These are phyloP conservation scores for Synergus gifuensis DNA, from an alignment of 2,888 invertebrate genomes.

Conservation along the genomic window DNA sequence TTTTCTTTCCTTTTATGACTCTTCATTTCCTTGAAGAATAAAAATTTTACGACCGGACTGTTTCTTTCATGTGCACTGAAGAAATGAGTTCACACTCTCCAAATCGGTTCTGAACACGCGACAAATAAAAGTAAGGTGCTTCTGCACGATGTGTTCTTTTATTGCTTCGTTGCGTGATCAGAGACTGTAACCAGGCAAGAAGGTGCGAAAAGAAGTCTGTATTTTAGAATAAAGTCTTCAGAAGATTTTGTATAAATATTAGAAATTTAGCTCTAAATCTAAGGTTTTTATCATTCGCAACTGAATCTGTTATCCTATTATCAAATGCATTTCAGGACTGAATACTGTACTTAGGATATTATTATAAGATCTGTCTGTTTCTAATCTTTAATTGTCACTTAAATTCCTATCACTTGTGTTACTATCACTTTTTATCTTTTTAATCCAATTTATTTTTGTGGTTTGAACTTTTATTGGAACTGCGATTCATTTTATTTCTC, in stretches of 20 bases:
- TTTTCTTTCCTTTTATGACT: background rate
- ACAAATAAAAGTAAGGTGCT: constrained; percentile 35
- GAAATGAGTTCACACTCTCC: constrained; percentile 34
- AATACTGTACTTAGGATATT: background rate
- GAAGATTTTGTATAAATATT: background rate
- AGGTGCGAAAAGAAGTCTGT: background rate
- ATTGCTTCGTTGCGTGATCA: constrained; percentile 35
- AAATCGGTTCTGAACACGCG: constrained; percentile 33
- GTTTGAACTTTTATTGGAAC: constrained; percentile 23
- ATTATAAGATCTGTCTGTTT: background rate
- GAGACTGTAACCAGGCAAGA: background rate
- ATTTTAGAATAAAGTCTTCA: background rate
- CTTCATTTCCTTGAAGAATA: constrained; percentile 22
- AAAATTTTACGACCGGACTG: constrained; percentile 16
- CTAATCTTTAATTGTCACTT: background rate
- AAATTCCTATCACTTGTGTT: background rate
- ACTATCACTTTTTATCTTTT: constrained; percentile 5
- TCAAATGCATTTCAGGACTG: too few relatives aligned
- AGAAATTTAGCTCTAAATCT: too few relatives aligned
- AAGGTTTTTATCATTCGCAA: too few relatives aligned
- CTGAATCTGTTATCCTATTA: too few relatives aligned
- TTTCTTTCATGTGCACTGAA: constrained; percentile 1
- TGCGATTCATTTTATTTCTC: constrained; percentile 21
- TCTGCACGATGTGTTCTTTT: constrained; percentile 34
- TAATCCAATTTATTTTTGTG: background rate